Base-by-base conservation (phyloP, 1,140 invertebrate species). In the Matsumurasca onukii region DNA sequence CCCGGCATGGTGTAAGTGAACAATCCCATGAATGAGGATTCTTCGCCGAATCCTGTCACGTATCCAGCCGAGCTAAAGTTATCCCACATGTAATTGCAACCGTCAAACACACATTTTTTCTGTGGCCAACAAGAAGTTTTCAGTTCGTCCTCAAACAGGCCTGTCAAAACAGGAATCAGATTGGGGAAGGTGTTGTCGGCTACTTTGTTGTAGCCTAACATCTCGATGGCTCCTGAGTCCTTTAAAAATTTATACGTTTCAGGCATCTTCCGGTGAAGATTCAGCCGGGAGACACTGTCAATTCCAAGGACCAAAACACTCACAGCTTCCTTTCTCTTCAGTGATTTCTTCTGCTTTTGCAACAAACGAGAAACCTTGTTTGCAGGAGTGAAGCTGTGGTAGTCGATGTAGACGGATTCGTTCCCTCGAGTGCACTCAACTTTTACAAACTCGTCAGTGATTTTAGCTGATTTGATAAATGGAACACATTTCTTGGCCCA, bases 241-340 rank as follows among this genome's bases (percentile, higher is more conserved):
- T 76, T 73, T 0, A 87, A 74, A 66, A 79, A 83, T 1, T 74
- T 39, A 20, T 79, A 73, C 0, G 85, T 86, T 51, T 76, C 72
- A 1, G 80, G 81, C 78, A 88, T 80, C 70, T 86, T 83, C 1
- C 86, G 77, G 9, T 80, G 77, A 66, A 85, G 83, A 75, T 87
- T 86, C 24, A 85, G 75, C 22, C 84, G 76, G 1, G 86, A 88
- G 30, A 86, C 79, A 0, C 84, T 82, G 75, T 88, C 86, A 1
- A 87, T 81, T 0, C 94, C 95, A 25, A 96, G 76, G 9, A 96
- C 81, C 20, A 95, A 80, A 0, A 97, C 83, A 49, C 61, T 71
- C 1, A 70, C 45, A 17, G 66, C 69, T 70, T 73, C 39, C 48
- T 34, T 20, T 13, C 22, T 13, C 30, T 31, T 22, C 22, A 17